Conservation (phyloP, 2,113 vertebrate species). For the Columba livia region DNA sequence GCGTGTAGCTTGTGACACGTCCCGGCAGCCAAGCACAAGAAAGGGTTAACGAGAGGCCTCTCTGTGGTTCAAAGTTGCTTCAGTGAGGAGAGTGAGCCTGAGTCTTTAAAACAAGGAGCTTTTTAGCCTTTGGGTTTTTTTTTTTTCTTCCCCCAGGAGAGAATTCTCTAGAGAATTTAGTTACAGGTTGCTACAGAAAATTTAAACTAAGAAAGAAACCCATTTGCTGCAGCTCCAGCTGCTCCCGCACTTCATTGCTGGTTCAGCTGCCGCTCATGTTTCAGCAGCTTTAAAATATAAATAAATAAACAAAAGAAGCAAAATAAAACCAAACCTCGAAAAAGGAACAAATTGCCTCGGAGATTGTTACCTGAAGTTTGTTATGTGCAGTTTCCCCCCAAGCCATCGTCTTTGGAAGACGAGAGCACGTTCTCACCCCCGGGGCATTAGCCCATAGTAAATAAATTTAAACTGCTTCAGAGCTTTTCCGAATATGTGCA, state of each 20-base stretch:
- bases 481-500: neutral
- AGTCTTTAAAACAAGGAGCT: slow-evolving; percentile 11
- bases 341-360: neutral
- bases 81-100: neutral
- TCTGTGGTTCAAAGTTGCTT: neutral
- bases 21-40: neutral
- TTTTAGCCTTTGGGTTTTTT: neutral
- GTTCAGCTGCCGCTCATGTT: neutral
- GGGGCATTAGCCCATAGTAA: neutral
- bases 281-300: neutral
- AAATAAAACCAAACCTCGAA: neutral
- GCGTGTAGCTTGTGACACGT: neutral
- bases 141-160: neutral
- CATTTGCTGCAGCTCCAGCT: neutral
- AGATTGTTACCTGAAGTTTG: neutral
- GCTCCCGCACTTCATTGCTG: neutral
- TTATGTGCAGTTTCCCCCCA: neutral
- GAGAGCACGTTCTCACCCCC: neutral
- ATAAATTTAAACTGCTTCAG: neutral
- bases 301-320: neutral
- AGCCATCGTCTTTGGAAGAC: neutral
- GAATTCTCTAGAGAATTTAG: neutral
- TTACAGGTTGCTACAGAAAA: neutral
- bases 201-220: fast-evolving
- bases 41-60: neutral